Evolutionary conservation across 2,113 vertebrate species (phyloP).

Genomic region (Redunca redunca): DNA sequence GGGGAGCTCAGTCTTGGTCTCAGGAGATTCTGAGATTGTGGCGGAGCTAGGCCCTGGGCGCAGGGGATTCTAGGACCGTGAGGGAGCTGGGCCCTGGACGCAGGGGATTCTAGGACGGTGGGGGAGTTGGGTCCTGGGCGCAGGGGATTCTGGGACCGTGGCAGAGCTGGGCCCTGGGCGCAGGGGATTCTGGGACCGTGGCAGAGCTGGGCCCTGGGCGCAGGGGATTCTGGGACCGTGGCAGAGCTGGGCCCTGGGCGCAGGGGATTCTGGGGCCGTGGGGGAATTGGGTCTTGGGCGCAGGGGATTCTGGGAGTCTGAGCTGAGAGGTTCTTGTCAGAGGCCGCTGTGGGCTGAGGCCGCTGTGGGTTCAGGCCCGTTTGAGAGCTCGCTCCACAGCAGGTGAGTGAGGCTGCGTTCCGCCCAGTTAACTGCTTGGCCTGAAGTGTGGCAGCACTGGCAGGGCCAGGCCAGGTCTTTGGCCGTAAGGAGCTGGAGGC

Average conservation of each 20-base stretch:
- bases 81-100: accelerated
- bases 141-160: neutral
- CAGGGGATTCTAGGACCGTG: accelerated
- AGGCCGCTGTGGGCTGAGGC: neutral
- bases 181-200: neutral
- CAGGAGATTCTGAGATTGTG: neutral
- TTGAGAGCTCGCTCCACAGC: neutral
- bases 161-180: accelerated
- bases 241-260: accelerated
- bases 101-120: neutral
- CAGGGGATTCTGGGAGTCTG: neutral
- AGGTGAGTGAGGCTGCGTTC: neutral
- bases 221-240: neutral
- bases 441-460: neutral
- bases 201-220: accelerated
- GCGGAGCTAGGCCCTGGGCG: accelerated
- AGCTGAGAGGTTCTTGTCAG: accelerated
- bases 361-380: neutral
- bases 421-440: neutral
- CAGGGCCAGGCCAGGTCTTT: neutral
- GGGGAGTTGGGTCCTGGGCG: accelerated
- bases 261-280: neutral
- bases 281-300: accelerated
- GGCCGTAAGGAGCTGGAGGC: neutral
- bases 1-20: accelerated